Evolutionary conservation across 2,888 invertebrate species (phyloP), one percentile per base, ranked within the genome.

Genomic region (Himalopsyche kuldschensis): DNA sequence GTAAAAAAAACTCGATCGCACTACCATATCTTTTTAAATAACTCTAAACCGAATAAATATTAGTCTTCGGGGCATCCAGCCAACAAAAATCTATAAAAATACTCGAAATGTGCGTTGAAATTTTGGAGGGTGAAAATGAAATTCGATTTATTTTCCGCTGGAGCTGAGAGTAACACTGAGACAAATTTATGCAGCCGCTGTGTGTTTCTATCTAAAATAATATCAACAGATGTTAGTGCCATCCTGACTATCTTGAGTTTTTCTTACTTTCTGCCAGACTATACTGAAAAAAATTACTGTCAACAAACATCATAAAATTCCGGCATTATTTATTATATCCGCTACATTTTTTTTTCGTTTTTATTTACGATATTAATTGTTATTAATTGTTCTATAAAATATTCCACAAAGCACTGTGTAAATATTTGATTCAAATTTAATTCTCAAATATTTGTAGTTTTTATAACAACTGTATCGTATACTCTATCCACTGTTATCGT

Each of bases 61-160:
- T 81, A 81, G 78, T 55, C 27, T 55, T 63, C 30, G 41, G 17
- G 85, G 85, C 84, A 77, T 24, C n/a, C 35, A 32, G 85, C 85
- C 85, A 85, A 84, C 31, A 27, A 63, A 75, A 80, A 77, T 83
- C 55, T 85, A 78, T 81, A 85, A 83, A 85, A 84, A 83, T 84
- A 80, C 78, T 84, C 80, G 41, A 82, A 82, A 84, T 46, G 80
- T 35, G 77, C 46, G 55, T 32, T 55, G 17, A 75, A 63, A 79
- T 83, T 83, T 82, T 80, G 83, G 81, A 85, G 55, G 55, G 80
- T 80, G 55, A 35, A 48, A 35, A 55, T 15, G 69, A 47, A 82
- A 81, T 77, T 75, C 85, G 48, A 82, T 83, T 63, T 32, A 79
- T 46, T 32, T 32, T 63, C 24, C 6, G 46, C 82, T 82, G 84